Percentiles rank a stretch among this genome's conserved stretches.
Evolutionary conservation across 1,140 invertebrate genomes (phyloP).

Genomic region (Drosophila sp.): DNA sequence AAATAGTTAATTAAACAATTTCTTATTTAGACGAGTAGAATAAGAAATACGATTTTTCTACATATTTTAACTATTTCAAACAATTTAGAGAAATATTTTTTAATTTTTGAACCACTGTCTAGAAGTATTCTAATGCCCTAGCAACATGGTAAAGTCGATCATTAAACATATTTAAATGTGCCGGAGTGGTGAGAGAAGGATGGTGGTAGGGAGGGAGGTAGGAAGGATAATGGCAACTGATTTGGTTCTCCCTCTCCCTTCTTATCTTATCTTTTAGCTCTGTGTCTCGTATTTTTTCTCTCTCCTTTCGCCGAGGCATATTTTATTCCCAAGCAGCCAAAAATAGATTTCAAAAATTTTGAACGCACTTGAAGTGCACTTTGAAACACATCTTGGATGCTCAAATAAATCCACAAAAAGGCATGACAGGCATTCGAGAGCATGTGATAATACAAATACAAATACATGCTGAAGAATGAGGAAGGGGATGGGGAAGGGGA

Average conservation of each 20-base stretch:
- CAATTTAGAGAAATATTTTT: not conserved
- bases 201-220: slow-evolving; percentile 11
- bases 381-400: slow-evolving; percentile 71
- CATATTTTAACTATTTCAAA: not conserved
- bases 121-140: not conserved
- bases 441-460: slow-evolving; percentile 53
- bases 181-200: not conserved
- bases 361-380: slow-evolving; percentile 77
- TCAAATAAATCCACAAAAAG: slow-evolving; percentile 57
- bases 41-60: no score
- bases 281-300: not conserved
- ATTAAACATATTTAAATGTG: slow-evolving; percentile 58
- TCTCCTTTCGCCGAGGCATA: slow-evolving; percentile 21
- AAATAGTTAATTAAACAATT: no score
- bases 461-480: not conserved
- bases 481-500: slow-evolving; percentile 3
- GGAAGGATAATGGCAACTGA: not conserved
- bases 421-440: slow-evolving; percentile 56
- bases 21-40: no score
- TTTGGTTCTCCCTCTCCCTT: not conserved
- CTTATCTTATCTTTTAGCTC: not conserved
- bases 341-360: slow-evolving; percentile 67
- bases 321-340: slow-evolving; percentile 76
- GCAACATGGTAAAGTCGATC: slow-evolving; percentile 33
- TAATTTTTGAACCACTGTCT: slow-evolving; percentile 20